A percentile compares a stretch with the other conserved stretches of the same genome.
phyloP scores from a whole-genome alignment of 2,888 invertebrate genomes.

The Allygus modestus region DNA sequence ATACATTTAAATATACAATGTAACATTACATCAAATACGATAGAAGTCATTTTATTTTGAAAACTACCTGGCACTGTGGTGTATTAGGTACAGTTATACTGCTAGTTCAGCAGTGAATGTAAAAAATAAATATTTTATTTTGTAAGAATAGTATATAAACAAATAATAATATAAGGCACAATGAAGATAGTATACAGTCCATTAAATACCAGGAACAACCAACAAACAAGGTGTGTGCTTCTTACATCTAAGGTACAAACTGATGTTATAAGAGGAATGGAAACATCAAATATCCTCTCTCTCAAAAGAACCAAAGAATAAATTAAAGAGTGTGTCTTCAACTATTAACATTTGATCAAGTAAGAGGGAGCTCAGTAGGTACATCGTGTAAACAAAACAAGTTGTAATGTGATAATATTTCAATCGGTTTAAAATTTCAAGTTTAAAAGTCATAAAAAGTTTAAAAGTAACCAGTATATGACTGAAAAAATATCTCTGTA shows the following conservation, averaged over 20 bases:
- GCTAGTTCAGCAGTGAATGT: neutral
- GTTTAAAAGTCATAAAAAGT: too few species aligned
- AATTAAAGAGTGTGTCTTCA: neutral
- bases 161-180: slow-evolving; percentile 12
- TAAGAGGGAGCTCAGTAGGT: neutral
- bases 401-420: too few species aligned
- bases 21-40: neutral
- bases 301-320: neutral
- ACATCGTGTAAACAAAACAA: neutral
- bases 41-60: neutral
- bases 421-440: too few species aligned
- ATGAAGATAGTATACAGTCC: neutral
- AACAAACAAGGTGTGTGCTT: neutral
- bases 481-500: too few species aligned
- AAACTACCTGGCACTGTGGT: slow-evolving; percentile 1
- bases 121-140: slow-evolving; percentile 27
- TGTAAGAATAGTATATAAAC: neutral
- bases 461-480: too few species aligned
- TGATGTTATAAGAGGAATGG: neutral
- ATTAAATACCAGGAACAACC: slow-evolving; percentile 17
- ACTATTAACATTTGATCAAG: neutral
- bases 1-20: neutral
- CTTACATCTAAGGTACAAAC: slow-evolving; percentile 8
- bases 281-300: neutral
- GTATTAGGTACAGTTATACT: neutral